Base-by-base conservation (phyloP, 2,113 vertebrate species). In the Amia ocellicauda region DNA sequence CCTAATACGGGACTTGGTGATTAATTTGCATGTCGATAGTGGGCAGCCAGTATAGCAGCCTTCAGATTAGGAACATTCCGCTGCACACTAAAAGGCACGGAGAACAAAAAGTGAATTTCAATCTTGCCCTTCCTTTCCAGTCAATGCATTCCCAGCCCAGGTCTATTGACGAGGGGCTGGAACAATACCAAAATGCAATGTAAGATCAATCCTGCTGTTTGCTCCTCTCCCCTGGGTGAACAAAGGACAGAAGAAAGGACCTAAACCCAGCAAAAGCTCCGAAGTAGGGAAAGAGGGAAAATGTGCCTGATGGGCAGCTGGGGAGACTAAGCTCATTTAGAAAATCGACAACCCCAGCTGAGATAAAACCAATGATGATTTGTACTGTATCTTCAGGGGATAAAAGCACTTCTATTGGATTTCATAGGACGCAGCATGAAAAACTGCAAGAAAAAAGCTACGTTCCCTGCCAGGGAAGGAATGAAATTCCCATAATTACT, bases 341-440 rank as follows among this genome's bases (percentile, higher is more conserved):
- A 96, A 93, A 93, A 93, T 89, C 88, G 88, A 90, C 91, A 92
- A 89, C 86, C 89, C 93, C 91, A 88, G 88, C 93, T 91, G 93
- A 93, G 94, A 94, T 93, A 93, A 97, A 97, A 91, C 92, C 91
- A 89, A 86, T 76, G 84, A 89, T 94, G 92, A 94, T 97, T 94
- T 96, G 86, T 90, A 90, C 91, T 91, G 89, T 93, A 92, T 93
- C 93, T 96, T 92, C 79, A 72, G 85, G 88, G 85, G 83, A 90
- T 89, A 88, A 90, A 90, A 85, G 84, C 86, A 83, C 85, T 78
- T 81, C 80, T 83, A 80, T 87, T 85, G 85, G 85, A 89, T 84
- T 83, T 84, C 78, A 80, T 73, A 83, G 83, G 84, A 87, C 80
- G 78, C 83, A 76, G 88, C 81, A 85, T 85, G 77, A 89, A 89